Evolutionary conservation across 2,113 vertebrate genomes (phyloP).

Genomic region (Perccottus glenii): DNA sequence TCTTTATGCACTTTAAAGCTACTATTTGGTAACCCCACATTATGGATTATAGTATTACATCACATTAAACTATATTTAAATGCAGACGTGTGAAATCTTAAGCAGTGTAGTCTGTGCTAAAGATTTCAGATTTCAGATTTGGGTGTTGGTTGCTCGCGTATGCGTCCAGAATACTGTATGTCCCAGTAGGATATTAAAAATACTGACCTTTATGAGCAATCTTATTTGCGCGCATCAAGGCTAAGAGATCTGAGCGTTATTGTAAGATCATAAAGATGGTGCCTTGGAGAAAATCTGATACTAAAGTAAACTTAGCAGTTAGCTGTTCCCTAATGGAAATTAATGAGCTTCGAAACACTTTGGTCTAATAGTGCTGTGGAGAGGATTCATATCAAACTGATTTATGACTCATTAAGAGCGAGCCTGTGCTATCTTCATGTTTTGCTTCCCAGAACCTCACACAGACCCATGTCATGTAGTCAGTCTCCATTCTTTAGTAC

Average conservation of each 20-base stretch:
- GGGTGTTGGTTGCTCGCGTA: neutral
- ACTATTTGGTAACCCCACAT: neutral
- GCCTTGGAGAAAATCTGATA: conserved; percentile 35
- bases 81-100: neutral
- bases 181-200: conserved; percentile 4
- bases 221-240: conserved; percentile 9
- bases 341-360: conserved; percentile 69
- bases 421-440: conserved; percentile 45
- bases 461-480: conserved; percentile 26
- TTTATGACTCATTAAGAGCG: conserved; percentile 69
- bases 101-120: neutral
- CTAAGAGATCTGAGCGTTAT: conserved; percentile 21
- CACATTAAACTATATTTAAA: neutral
- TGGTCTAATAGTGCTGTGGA: conserved; percentile 62
- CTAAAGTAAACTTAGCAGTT: conserved; percentile 45
- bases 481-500: conserved; percentile 3
- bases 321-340: conserved; percentile 66
- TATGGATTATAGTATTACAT: neutral
- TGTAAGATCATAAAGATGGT: conserved; percentile 31
- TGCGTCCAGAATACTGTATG: neutral
- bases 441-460: conserved; percentile 46
- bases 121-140: neutral
- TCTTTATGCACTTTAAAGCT: neutral
- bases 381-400: conserved; percentile 67
- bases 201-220: conserved; percentile 13